Conservation (phyloP, 2,113 vertebrate genomes). For the Telmatochromis sp. region DNA sequence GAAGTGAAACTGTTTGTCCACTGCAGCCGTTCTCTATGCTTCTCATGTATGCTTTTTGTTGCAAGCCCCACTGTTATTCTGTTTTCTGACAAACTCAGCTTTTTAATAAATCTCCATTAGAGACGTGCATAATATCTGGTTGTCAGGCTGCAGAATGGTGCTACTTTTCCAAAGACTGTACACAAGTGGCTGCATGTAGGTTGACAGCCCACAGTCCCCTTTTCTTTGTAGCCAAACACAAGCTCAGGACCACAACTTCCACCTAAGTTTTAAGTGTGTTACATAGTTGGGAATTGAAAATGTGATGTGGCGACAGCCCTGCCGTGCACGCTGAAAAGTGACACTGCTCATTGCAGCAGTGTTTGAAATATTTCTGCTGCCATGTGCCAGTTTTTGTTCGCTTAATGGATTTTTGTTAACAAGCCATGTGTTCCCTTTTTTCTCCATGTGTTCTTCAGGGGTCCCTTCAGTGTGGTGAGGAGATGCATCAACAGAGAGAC, state of each 20-base stretch:
- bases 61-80: neutral
- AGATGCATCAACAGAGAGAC: constrained; percentile 99
- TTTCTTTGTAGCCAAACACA: neutral
- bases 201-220: neutral
- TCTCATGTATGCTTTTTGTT: neutral
- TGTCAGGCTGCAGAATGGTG: neutral
- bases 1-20: neutral
- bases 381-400: neutral
- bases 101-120: neutral
- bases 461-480: constrained; percentile 95
- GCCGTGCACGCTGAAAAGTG: neutral
- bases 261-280: neutral
- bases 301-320: neutral
- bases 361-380: neutral
- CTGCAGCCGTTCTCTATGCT: neutral
- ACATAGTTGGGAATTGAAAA: neutral
- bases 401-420: neutral
- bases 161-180: neutral
- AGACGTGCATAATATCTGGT: neutral
- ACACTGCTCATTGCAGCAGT: neutral
- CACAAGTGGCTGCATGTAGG: neutral
- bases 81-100: neutral
- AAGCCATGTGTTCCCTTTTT: neutral
- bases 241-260: neutral
- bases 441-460: constrained; percentile 69